Base-by-base conservation (phyloP, 2,888 invertebrate species). In the Dasypolia templi region DNA sequence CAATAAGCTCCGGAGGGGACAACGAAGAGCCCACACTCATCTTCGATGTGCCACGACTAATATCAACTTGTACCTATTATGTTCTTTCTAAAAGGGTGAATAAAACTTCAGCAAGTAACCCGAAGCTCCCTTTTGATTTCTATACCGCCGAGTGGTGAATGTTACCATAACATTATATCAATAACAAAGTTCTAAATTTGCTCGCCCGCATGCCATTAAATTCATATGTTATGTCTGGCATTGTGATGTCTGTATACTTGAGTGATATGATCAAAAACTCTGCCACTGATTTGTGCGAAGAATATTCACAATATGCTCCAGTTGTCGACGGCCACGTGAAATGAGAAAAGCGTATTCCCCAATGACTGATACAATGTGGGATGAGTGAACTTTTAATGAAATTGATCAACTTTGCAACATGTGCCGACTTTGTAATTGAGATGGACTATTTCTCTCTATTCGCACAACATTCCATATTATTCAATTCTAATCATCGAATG, bases 401-500 rank as follows among this genome's bases (percentile, higher is more conserved):
- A 83, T 77, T 80, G 70, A 85, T 77, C 78, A 81, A 77, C 69
- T 83, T 84, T 65, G 76, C 71, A 77, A 76, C 66, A 75, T 69
- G 19, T 63, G 17, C n/a, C 42, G 61, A 55, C 32, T 75, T 72
- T 51, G 56, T 71, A 74, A 68, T 49, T 58, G 51, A 49, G 29
- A 65, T 49, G 14, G 35, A 71, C 32, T 65, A 42, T 63, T 63
- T 29, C 17, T 49, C 26, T 58, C 39, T 44, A 64, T 58, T 68
- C 56, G 12, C 49, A 74, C 59, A 77, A 56, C 69, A 53, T 42
- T 69, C 26, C 49, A 59, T 68, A 61, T 71, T 74, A 77, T 81
- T 75, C 58, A 74, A 82, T 77, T 84, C 35, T 72, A 82, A 84
- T 81, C 72, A 81, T 32, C 58, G 65, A 84, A 84, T 77, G 82